These are phyloP conservation scores for Xestia c-nigrum DNA, from an alignment of 2,888 invertebrate genomes.

Conservation along the genomic window DNA sequence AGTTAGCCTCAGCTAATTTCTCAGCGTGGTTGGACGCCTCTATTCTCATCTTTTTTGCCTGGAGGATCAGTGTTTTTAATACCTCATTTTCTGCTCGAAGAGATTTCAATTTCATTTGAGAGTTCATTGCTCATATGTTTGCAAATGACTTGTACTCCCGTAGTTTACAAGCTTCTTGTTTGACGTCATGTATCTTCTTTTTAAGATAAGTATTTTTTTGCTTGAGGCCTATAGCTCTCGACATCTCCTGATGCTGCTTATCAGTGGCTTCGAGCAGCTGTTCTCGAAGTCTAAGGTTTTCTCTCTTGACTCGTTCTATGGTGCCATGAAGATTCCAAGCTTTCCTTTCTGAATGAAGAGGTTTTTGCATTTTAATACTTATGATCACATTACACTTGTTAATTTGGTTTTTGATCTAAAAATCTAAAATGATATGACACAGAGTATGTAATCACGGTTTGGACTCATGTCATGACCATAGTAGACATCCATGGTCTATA, in stretches of 20 bases:
- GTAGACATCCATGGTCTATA: background rate
- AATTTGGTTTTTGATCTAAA: slow-evolving; percentile 55
- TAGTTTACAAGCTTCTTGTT: slow-evolving; percentile 70
- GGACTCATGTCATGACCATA: background rate
- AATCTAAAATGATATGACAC: background rate
- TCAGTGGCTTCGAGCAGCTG: slow-evolving; percentile 76
- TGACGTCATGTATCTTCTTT: slow-evolving; percentile 72
- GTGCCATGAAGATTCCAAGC: slow-evolving; percentile 16
- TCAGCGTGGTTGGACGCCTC: slow-evolving; percentile 79
- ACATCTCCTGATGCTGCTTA: slow-evolving; percentile 86
- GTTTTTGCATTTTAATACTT: slow-evolving; percentile 71
- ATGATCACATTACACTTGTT: slow-evolving; percentile 49
- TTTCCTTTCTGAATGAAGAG: slow-evolving; percentile 37
- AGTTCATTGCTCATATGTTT: slow-evolving; percentile 51
- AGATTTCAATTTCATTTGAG: slow-evolving; percentile 60
- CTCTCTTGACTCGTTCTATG: slow-evolving; percentile 67
- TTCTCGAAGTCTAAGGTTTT: slow-evolving; percentile 73
- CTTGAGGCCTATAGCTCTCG: slow-evolving; percentile 83
- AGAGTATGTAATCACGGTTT: too few species aligned
- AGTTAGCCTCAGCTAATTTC: slow-evolving; percentile 80
- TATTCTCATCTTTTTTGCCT: slow-evolving; percentile 74
- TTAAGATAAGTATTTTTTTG: slow-evolving; percentile 76
- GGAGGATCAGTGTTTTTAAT: slow-evolving; percentile 72
- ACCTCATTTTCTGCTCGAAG: slow-evolving; percentile 75
- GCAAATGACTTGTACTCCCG: slow-evolving; percentile 60